Percentiles rank a stretch among this genome's conserved stretches.
Evolutionary conservation across 2,888 invertebrate species (phyloP).

Genomic region (Tridacna gigas): DNA sequence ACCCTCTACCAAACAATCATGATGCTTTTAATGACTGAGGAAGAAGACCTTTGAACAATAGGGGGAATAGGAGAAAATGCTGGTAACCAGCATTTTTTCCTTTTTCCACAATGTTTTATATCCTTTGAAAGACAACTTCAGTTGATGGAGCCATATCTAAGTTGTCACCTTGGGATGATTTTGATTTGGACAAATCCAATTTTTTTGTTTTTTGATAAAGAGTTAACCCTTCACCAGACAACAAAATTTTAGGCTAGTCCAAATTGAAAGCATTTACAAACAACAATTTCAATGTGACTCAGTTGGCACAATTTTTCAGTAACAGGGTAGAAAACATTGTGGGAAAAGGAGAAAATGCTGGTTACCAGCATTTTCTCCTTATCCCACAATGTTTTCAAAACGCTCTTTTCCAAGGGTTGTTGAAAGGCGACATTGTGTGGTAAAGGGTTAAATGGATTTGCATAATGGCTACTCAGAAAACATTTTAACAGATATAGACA

Average conservation of each 20-base stretch:
- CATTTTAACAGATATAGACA: no score
- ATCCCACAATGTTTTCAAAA: background rate
- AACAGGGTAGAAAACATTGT: background rate
- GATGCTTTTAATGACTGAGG: no score
- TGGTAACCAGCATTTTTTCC: background rate
- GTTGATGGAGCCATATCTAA: no score
- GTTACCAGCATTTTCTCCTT: background rate
- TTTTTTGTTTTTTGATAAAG: background rate
- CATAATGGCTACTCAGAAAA: no score
- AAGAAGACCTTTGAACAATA: no score
- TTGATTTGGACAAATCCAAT: no score
- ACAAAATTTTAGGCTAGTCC: background rate
- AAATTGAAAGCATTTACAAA: background rate
- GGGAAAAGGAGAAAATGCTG: background rate
- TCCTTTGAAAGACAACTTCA: no score
- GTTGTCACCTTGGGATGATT: no score
- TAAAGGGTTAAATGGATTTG: background rate
- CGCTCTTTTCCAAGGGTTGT: background rate
- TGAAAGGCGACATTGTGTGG: background rate
- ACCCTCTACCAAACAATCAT: no score
- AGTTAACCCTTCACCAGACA: background rate
- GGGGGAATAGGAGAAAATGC: background rate
- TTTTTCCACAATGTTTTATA: background rate
- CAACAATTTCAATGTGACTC: no score
- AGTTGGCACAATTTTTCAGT: no score